phyloP scores from a whole-genome alignment of 2,797 vertebrate genomes.

The Hydrophis major region DNA sequence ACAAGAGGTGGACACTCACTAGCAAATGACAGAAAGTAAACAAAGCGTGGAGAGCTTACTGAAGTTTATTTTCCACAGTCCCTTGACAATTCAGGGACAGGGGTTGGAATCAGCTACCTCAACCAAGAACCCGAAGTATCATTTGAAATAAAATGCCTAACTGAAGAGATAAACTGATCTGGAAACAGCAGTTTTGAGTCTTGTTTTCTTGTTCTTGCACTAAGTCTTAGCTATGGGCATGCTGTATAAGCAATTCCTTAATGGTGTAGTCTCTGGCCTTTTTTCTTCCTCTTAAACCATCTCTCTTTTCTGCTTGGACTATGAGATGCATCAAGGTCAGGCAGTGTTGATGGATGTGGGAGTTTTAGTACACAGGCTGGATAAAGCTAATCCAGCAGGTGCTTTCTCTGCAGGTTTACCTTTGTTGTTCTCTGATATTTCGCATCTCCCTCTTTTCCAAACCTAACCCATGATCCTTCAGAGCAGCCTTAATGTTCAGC shows the following conservation, averaged over 20 bases:
- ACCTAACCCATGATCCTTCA: background rate
- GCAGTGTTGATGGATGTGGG: background rate
- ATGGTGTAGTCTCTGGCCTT: background rate
- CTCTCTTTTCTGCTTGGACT: background rate
- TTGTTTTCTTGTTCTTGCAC: background rate
- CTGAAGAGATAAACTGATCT: background rate
- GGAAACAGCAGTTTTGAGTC: background rate
- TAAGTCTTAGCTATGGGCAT: background rate
- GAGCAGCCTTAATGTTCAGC: background rate
- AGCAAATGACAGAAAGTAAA: background rate
- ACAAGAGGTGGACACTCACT: background rate
- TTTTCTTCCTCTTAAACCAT: background rate
- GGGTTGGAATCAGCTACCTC: background rate
- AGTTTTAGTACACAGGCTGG: background rate
- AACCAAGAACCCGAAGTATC: background rate
- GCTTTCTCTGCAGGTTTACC: background rate
- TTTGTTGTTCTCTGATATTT: background rate
- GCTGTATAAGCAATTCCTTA: background rate
- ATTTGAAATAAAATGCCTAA: background rate
- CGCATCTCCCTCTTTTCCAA: background rate
- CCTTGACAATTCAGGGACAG: background rate
- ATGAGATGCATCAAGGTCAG: background rate
- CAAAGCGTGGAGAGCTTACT: background rate
- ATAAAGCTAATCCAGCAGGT: background rate
- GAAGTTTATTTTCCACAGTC: background rate